Evolutionary conservation across 1,140 invertebrate genomes (phyloP), one percentile per base, ranked within the genome.

Genomic region (Pseudomyrmex sp.): DNA sequence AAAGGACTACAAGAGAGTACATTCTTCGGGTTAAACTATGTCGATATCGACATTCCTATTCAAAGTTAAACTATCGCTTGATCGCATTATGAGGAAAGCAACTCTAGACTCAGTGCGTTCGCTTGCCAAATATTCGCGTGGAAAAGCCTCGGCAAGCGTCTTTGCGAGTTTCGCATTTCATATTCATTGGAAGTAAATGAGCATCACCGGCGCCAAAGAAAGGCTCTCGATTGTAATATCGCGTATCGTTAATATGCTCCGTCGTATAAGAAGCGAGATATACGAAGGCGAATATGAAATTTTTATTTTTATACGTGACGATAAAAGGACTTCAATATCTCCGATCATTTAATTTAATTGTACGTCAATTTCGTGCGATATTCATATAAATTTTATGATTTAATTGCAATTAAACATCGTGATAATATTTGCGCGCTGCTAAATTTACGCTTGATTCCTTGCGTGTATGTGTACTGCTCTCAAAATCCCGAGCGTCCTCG

Each of bases 91-190:
- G 74, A 77, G 62, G 48, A 68, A 18, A 44, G 35, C 35, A 75
- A 54, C 26, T 76, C n/a, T 9, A 54, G 48, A 77, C n/a, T n/a
- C 62, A 77, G 56, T 77, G 26, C 48, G 26, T 44, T 66, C 62
- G 54, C 62, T 77, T 66, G 74, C 74, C 62, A 77, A 77, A 77
- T 77, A 68, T 77, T 77, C 62, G 62, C 23, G 26, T 68, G 54
- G 26, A 8, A 23, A 23, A 66, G 48, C n/a, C n/a, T 68, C 62
- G 44, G 68, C 62, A 9, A 9, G 62, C 48, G 10, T n/a, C 74
- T 52, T 66, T 7, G 23, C 26, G 12, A 77, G 48, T 77, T 77
- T 77, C 74, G 9, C 48, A 15, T 68, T 66, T 77, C 62, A 54
- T 68, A 66, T 54, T 77, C 59, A 68, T n/a, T 48, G 23, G 15